These are phyloP conservation scores for Trilocha varians DNA, from an alignment of 2,888 invertebrate genomes.

Conservation along the genomic window DNA sequence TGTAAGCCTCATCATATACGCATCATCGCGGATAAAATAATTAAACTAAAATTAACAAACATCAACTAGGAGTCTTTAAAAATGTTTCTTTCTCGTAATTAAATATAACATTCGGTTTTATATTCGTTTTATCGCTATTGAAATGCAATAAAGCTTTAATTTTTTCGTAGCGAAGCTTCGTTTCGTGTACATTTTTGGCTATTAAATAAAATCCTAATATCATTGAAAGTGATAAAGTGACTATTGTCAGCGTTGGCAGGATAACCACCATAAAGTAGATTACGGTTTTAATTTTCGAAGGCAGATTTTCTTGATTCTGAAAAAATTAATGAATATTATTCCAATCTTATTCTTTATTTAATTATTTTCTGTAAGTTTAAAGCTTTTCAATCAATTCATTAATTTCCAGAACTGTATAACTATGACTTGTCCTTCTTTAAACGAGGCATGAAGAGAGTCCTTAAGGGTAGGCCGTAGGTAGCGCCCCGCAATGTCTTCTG, in stretches of 20 bases:
- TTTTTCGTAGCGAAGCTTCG: constrained; percentile 32
- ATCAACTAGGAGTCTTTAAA: constrained; percentile 29
- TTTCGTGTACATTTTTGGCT: constrained; percentile 34
- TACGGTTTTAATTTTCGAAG: constrained; percentile 54
- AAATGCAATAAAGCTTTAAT: constrained; percentile 37
- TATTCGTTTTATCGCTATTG: constrained; percentile 41
- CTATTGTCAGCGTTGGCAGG: constrained; percentile 59
- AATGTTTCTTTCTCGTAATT: constrained; percentile 47
- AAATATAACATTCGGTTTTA: constrained; percentile 41
- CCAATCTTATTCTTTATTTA: too few relatives aligned
- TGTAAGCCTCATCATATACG: not conserved
- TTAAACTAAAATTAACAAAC: not conserved
- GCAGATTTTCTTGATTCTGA: constrained; percentile 75
- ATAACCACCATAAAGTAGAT: constrained; percentile 66
- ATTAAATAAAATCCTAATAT: constrained; percentile 42
- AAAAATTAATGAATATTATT: constrained; percentile 22
- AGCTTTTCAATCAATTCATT: too few relatives aligned
- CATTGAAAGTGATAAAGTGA: constrained; percentile 28
- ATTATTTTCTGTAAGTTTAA: too few relatives aligned
- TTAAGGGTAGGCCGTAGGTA: too few relatives aligned
- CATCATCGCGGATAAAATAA: not conserved
- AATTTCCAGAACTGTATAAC: too few relatives aligned
- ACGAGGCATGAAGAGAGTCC: too few relatives aligned
- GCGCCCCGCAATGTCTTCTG: too few relatives aligned
- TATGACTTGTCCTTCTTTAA: too few relatives aligned